Base-by-base conservation (phyloP, 2,797 vertebrate genomes). In the Xiphophorus birchmanni region DNA sequence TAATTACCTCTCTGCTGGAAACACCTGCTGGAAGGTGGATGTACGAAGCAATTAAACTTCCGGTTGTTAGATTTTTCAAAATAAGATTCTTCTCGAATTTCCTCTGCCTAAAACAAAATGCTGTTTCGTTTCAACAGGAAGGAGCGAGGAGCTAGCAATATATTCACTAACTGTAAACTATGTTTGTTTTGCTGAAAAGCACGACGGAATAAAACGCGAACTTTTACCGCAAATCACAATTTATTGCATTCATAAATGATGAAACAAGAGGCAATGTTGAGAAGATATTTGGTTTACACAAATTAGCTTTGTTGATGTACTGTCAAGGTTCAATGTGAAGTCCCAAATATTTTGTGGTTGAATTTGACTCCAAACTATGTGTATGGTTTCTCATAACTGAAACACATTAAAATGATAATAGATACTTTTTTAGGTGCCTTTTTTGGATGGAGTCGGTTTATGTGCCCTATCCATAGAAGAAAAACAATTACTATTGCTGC, bases 1-100 rank as follows among this genome's bases (percentile, higher is more conserved):
- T 48, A 71, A 88, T 87, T 54, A 82, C 4, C 54, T 50, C 13
- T 0, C 13, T 3, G 44, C 1, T 44, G 10, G 32, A 82, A 32
- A 0, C 90, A 89, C 90, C 88, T 92, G 87, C 17, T 79, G 35
- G 12, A 75, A 71, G 58, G 26, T 11, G 0, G 11, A 2, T 0
- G 12, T 2, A 54, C 1, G 21, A 17, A 1, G 18, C 26, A 6
- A 15, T 17, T n/a, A 3, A 26, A 74, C 73, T 73, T 82, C 74
- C 80, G 74, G 23, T 0, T 0, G 0, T 0, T 0, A 0, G 0
- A 0, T 2, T 79, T 63, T 88, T 84, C 88, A 90, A 83, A 90
- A 87, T 87, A 91, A 90, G 65, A 74, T 2, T 0, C 1, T 8
- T 58, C 2, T 71, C 9, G 0, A 5, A 13, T 17, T 18, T 12